Conservation (phyloP, 2,888 invertebrate species). For the Exephanes ischioxanthus region DNA sequence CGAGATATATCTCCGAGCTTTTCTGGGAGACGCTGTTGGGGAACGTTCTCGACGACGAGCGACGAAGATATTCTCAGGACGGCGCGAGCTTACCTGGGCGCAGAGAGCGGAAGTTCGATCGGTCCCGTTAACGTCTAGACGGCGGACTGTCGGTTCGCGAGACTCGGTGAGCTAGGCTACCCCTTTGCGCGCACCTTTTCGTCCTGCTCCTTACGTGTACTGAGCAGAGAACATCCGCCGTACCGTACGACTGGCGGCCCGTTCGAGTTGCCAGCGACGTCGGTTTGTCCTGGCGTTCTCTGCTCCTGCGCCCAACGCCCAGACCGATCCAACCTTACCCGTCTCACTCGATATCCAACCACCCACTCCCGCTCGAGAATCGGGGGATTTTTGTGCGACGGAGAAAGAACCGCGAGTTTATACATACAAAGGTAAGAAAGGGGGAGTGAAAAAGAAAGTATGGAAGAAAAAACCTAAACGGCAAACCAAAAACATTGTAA, state of each 20-base stretch:
- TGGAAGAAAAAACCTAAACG: conserved; percentile 14
- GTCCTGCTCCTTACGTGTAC: conserved; percentile 59
- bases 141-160: conserved; percentile 54
- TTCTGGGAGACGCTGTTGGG: not conserved
- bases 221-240: conserved; percentile 3
- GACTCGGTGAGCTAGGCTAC: conserved; percentile 46
- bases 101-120: conserved; percentile 47
- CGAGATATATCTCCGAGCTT: not conserved
- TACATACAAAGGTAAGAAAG: not conserved
- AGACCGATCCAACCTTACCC: conserved; percentile 77
- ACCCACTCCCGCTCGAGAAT: conserved; percentile 36
- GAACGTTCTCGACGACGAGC: conserved; percentile 2
- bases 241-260: not conserved
- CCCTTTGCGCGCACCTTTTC: conserved; percentile 62
- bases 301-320: conserved; percentile 81
- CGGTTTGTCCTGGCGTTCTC: conserved; percentile 79
- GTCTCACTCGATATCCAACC: conserved; percentile 75
- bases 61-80: not conserved
- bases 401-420: not conserved
- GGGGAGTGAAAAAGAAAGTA: not conserved
- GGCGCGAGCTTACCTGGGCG: conserved; percentile 57
- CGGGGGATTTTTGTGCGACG: conserved; percentile 8
- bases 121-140: conserved; percentile 59
- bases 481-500: not conserved
- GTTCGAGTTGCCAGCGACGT: conserved; percentile 63